These are phyloP conservation scores for Megaptera novaeangliae DNA, from an alignment of 2,113 vertebrate genomes.

Conservation along the genomic window DNA sequence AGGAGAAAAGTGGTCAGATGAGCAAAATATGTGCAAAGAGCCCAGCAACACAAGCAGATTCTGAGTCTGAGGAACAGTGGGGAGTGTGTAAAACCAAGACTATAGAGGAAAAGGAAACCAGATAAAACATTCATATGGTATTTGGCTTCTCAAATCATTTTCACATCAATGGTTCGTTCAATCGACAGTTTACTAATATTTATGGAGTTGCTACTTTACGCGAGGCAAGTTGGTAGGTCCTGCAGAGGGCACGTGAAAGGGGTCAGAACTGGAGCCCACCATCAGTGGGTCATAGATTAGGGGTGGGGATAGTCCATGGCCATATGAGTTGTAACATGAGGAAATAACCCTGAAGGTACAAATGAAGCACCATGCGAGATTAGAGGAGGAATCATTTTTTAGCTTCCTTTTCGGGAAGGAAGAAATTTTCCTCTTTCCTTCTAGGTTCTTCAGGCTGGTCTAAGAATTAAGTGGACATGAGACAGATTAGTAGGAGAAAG, in stretches of 20 bases:
- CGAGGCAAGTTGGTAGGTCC: background rate
- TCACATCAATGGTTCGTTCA: background rate
- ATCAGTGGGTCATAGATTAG: background rate
- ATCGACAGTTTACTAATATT: background rate
- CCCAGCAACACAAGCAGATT: background rate
- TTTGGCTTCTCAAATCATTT: background rate
- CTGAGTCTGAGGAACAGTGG: too few species aligned
- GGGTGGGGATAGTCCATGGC: background rate
- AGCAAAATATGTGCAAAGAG: background rate
- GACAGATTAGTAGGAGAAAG: background rate
- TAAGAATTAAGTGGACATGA: background rate
- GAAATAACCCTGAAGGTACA: background rate
- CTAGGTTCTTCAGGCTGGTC: background rate
- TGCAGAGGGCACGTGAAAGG: background rate
- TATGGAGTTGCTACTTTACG: background rate
- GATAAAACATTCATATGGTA: background rate
- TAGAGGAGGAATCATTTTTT: background rate
- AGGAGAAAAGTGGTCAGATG: background rate
- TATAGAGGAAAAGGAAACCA: background rate
- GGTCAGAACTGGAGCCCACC: background rate
- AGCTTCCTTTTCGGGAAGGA: background rate
- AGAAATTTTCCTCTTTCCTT: background rate
- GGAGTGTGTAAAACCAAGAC: too few species aligned
- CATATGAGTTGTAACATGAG: background rate
- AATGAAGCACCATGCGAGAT: background rate